Conservation (phyloP, 2,888 invertebrate species). For the Drosophila pseudotalamancana region DNA sequence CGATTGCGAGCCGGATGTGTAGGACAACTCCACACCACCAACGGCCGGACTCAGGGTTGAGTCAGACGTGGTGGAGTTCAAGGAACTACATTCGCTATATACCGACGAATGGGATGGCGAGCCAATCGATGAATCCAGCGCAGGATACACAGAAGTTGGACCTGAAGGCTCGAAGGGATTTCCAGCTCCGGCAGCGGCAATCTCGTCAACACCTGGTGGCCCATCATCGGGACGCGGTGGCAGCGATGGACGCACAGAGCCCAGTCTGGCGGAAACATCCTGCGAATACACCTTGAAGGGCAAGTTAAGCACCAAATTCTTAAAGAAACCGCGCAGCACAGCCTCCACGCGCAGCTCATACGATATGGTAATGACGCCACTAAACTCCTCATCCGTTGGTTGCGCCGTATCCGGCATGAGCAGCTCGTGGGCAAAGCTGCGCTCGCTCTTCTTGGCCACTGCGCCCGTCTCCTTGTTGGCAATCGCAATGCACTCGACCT, state of each 20-base stretch:
- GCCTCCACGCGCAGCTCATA: slow-evolving; percentile 83
- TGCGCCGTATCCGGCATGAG: slow-evolving; percentile 82
- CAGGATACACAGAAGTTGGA: slow-evolving; percentile 62
- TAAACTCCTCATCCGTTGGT: slow-evolving; percentile 77
- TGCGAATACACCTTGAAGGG: slow-evolving; percentile 81
- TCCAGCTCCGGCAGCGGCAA: slow-evolving; percentile 30
- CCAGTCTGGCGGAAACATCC: slow-evolving; percentile 50
- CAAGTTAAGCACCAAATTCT: slow-evolving; percentile 82
- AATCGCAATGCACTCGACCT: slow-evolving; percentile 80
- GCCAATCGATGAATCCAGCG: slow-evolving; percentile 76
- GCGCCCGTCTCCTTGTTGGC: slow-evolving; percentile 83
- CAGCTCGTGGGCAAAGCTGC: slow-evolving; percentile 83
- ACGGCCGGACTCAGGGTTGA: slow-evolving; percentile 83
- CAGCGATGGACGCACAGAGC: slow-evolving; percentile 55
- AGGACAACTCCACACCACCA: slow-evolving; percentile 62
- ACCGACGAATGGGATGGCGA: slow-evolving; percentile 82
- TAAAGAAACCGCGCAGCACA: slow-evolving; percentile 82
- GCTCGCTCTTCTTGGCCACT: slow-evolving; percentile 83
- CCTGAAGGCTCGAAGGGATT: slow-evolving; percentile 79
- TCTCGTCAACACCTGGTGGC: slow-evolving; percentile 48
- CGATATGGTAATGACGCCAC: slow-evolving; percentile 79
- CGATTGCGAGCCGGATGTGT: slow-evolving; percentile 72
- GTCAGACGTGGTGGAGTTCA: slow-evolving; percentile 82
- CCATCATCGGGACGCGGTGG: slow-evolving; percentile 63
- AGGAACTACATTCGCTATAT: slow-evolving; percentile 81